These are phyloP conservation scores for Erebia palarica DNA, from an alignment of 2,888 invertebrate species.

Conservation along the genomic window DNA sequence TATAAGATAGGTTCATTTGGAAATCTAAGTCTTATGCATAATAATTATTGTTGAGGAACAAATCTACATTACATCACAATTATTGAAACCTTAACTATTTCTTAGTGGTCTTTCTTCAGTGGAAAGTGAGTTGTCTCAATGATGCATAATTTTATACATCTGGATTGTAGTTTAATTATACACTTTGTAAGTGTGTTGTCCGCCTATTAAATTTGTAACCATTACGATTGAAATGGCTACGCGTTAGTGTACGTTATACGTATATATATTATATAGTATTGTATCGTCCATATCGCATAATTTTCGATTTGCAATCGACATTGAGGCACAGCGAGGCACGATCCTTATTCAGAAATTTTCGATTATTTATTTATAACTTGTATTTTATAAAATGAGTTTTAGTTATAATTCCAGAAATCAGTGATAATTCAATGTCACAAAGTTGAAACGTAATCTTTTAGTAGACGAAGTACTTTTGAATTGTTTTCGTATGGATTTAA, in stretches of 20 bases:
- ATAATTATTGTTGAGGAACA: constrained; percentile 23
- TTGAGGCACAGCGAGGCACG: constrained; percentile 52
- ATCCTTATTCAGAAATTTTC: constrained; percentile 20
- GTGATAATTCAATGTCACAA: constrained; percentile 32
- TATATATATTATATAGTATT: constrained; percentile 69
- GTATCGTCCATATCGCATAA: constrained; percentile 65
- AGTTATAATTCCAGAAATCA: constrained; percentile 18
- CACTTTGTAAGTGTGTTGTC: constrained; percentile 81
- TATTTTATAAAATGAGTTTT: constrained; percentile 10
- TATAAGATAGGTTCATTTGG: constrained; percentile 19
- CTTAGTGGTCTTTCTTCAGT: constrained; percentile 56
- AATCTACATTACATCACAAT: constrained; percentile 73
- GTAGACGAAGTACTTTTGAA: not conserved
- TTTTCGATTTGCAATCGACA: constrained; percentile 53
- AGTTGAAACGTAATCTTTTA: constrained; percentile 4
- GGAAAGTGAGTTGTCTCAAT: constrained; percentile 69
- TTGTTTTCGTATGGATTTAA: too few species aligned
- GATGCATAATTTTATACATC: constrained; percentile 81
- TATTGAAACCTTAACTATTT: constrained; percentile 59
- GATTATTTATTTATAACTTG: constrained; percentile 18
- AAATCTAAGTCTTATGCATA: constrained; percentile 14
- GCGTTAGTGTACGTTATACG: constrained; percentile 75
- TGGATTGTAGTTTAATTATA: constrained; percentile 79
- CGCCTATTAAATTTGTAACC: constrained; percentile 81
- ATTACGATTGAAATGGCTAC: constrained; percentile 77